Evolutionary conservation across 1,140 invertebrate species (phyloP), one percentile per base, ranked within the genome.

Genomic region (Drosophila sucinea): DNA sequence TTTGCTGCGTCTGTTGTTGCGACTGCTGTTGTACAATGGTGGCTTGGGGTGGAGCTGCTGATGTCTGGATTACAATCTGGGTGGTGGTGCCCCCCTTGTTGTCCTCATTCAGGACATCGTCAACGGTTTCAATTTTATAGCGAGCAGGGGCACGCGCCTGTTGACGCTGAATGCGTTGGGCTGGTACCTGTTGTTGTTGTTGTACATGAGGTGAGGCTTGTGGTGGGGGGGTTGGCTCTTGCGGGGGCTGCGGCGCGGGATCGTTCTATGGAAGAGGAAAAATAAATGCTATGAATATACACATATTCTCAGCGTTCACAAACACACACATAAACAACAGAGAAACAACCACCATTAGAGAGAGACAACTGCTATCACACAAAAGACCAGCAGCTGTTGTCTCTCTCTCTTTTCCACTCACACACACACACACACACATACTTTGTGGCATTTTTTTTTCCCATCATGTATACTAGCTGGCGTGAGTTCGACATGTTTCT

Each of bases 51-150:
- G 87, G 73, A 70, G 79, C 69, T 65, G 82, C 55, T 41, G 89
- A 78, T 63, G 91, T 92, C 69, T 92, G 91, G 58, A 92, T 91
- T 38, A 92, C 91, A 54, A 92, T 92, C 67, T 92, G 91, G 61
- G 89, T 90, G 23, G 89, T 90, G 17, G 91, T 86, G 38, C 81
- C 85, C 66, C 81, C 85, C 68, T 91, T 86, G n/a, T 90, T 84
- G 10, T 89, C 79, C 58, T 91, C 91, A 30, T 77, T 89, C 60
- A 85, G 35, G 23, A 81, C 83, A 73, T 92, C 91, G 27, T 92
- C 91, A 55, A 91, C 79, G n/a, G 91, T 91, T 58, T 92, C 91
- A 32, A 92, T 89, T 77, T 92, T 92, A 61, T 91, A 92, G 40
- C 77, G 71, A 23, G 84, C 80, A 17, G 84, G 73, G 35, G 84